Evolutionary conservation across 2,113 vertebrate genomes (phyloP).

Genomic region (Acrocephalus arundinaceus): DNA sequence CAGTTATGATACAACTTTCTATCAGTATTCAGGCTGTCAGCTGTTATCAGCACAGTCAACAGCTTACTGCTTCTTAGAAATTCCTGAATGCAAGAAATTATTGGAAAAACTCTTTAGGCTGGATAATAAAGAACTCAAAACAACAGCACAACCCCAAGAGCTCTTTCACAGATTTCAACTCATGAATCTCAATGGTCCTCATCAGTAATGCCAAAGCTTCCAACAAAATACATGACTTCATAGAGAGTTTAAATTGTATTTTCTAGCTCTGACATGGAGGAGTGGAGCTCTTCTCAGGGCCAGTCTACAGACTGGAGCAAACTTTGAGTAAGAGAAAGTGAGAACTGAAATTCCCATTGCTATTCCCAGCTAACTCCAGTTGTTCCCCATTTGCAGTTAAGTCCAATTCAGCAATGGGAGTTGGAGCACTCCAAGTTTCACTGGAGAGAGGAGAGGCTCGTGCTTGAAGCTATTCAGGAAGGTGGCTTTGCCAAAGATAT

Average conservation of each 20-base stretch:
- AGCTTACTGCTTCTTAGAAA: not conserved
- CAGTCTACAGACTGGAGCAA: accelerated
- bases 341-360: not conserved
- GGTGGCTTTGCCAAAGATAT: not conserved
- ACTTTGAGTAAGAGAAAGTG: not conserved
- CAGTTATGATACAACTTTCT: not conserved
- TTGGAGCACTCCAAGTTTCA: not conserved
- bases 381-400: not conserved
- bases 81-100: not conserved
- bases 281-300: not conserved
- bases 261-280: not conserved
- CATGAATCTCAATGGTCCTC: not conserved
- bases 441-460: not conserved
- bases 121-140: not conserved
- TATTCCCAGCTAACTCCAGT: not conserved
- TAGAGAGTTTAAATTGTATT: not conserved
- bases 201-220: not conserved
- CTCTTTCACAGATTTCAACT: not conserved
- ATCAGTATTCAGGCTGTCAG: not conserved
- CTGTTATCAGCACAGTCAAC: not conserved
- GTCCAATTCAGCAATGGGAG: not conserved
- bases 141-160: not conserved
- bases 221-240: not conserved
- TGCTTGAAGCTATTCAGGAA: conserved; percentile 2
- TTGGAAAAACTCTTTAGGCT: not conserved